Evolutionary conservation across 2,113 vertebrate genomes (phyloP).

Genomic region (Chamaetylas fuelleborni): DNA sequence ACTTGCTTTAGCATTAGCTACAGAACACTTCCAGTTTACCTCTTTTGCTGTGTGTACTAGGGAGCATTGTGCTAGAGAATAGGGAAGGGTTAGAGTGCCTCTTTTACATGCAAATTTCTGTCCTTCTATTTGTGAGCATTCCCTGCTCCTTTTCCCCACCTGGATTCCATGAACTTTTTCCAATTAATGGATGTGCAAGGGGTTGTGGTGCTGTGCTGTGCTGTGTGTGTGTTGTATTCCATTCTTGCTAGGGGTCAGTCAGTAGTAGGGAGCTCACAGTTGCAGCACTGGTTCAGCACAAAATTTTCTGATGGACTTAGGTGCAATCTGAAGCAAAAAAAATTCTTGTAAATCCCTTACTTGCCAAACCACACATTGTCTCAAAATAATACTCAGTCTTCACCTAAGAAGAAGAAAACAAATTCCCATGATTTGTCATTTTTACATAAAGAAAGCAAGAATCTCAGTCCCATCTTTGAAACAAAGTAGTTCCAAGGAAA

Average conservation of each 20-base stretch:
- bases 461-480: conserved; percentile 13
- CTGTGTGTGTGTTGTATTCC: fast-evolving
- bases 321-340: background rate
- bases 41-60: background rate
- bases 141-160: background rate
- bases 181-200: background rate
- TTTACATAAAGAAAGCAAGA: background rate
- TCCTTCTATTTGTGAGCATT: background rate
- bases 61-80: background rate
- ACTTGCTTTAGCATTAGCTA: background rate
- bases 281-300: background rate
- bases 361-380: background rate
- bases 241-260: background rate
- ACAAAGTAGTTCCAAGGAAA: conserved; percentile 34
- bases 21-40: background rate
- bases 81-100: background rate
- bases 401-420: background rate
- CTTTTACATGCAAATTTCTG: background rate
- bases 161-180: background rate
- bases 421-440: background rate
- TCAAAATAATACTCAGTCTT: background rate
- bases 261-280: background rate
- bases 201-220: background rate
- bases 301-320: background rate
- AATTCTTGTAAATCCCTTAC: background rate